Base-by-base conservation (phyloP, 2,797 vertebrate genomes). In the Typhlichthys eigenmanni region DNA sequence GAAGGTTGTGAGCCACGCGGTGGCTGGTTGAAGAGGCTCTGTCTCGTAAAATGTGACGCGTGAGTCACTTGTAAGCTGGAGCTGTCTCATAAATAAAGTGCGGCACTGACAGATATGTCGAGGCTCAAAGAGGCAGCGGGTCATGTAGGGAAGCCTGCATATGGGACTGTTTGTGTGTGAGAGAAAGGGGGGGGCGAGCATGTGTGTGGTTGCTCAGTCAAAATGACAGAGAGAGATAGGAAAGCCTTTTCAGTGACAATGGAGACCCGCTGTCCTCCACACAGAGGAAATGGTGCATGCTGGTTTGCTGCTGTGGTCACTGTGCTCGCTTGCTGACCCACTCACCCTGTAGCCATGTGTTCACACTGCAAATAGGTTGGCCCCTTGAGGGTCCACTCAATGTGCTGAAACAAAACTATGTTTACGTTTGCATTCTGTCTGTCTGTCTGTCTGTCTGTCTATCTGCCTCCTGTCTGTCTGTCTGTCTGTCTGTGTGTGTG, bases 221-320 rank as follows among this genome's bases (percentile, higher is more conserved):
- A 55, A 24, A 17, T 62, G 60, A 76, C 58, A 16, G 74, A 72
- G 68, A 50, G 61, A 43, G 32, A 19, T 19, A 61, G 60, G 11
- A 56, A 82, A 70, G 75, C 65, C 32, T 75, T 68, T 80, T 63
- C 57, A 77, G 47, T 58, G 17, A 67, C 55, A 75, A 64, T 68
- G 10, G 58, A 13, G 17, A 17, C 17, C 17, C 17, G 17, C 17
- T 13, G 55, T 17, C 66, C 65, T 34, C 50, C 55, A 32, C 55
- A 38, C 16, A 32, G n/a, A 56, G 38, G 58, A 19, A 32, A 66
- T 52, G 10, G 45, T 4, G 11, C 4, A 14, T 13, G 29, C 5
- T 34, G 34, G 55, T 14, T 34, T 76, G 58, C 52, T 53, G 19
- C 55, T 24, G 13, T 50, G 68, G 34, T 64, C 14, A 58, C 24